Percentiles rank a stretch among this genome's conserved stretches.
phyloP scores from a whole-genome alignment of 2,888 invertebrate genomes.

The Rhogogaster chlorosoma region DNA sequence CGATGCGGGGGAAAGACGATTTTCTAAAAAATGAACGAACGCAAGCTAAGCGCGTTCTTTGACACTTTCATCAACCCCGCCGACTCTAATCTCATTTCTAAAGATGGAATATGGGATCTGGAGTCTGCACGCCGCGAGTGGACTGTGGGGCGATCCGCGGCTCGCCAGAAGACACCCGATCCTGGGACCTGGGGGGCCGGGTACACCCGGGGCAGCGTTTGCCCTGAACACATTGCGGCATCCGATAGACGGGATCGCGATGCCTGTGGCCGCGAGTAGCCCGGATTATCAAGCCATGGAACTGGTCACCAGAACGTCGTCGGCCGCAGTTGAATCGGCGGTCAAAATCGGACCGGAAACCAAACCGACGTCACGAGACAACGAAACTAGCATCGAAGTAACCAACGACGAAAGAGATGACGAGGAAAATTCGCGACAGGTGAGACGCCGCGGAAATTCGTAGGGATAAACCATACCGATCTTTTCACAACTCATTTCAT shows the following conservation, averaged over 20 bases:
- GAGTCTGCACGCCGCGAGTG: conserved; percentile 74
- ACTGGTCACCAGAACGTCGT: conserved; percentile 64
- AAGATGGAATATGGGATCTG: conserved; percentile 78
- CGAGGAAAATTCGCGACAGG: conserved; percentile 69
- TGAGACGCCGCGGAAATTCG: not conserved
- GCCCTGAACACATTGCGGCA: conserved; percentile 71
- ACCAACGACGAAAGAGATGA: conserved; percentile 59
- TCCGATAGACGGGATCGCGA: conserved; percentile 66
- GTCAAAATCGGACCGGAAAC: not conserved
- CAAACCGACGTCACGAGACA: conserved; percentile 61
- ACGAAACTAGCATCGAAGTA: conserved; percentile 71
- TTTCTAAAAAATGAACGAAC: too few relatives aligned
- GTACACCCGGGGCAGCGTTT: conserved; percentile 71
- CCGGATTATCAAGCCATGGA: conserved; percentile 72
- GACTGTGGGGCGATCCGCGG: conserved; percentile 75
- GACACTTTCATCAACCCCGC: not conserved
- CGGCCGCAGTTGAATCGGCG: conserved; percentile 39
- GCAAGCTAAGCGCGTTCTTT: not conserved
- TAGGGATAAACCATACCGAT: not conserved
- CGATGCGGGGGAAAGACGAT: too few relatives aligned
- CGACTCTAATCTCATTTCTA: not conserved
- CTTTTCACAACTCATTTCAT: not conserved
- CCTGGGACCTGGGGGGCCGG: conserved; percentile 68
- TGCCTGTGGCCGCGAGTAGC: conserved; percentile 64
- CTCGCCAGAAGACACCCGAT: conserved; percentile 73